Conservation (phyloP, 2,888 invertebrate species). For the Lasioglossum malachurum region DNA sequence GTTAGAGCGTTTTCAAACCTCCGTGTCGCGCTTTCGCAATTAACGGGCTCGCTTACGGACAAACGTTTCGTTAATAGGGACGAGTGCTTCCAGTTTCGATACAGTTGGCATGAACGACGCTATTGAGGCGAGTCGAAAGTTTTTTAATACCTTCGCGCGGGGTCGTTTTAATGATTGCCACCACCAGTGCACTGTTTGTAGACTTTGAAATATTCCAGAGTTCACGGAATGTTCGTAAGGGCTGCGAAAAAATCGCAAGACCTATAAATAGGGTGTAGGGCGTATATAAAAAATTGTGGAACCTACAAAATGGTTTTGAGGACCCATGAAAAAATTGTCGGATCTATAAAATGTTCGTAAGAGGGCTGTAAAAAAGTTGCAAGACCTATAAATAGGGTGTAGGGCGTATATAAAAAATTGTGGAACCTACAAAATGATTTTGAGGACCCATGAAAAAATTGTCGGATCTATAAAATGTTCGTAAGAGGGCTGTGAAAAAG, state of each 20-base stretch:
- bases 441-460: too few species aligned
- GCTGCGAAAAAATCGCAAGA: too few species aligned
- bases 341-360: too few species aligned
- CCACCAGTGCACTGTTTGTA: not conserved
- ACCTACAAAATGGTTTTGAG: too few species aligned
- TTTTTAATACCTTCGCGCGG: not conserved
- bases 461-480: too few species aligned
- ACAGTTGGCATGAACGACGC: not conserved
- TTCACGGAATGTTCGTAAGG: not conserved
- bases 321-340: too few species aligned
- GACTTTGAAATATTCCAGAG: not conserved
- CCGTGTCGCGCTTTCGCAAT: constrained; percentile 15
- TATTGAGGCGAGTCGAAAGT: not conserved
- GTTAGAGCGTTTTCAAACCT: not conserved
- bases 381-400: not conserved
- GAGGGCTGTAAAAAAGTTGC: not conserved
- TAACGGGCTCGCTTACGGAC: not conserved
- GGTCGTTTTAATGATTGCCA: not conserved
- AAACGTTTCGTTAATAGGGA: not conserved
- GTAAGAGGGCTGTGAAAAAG: too few species aligned
- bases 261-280: too few species aligned
- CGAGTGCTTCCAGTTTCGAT: not conserved
- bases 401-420: not conserved
- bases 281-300: too few species aligned
- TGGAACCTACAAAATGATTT: not conserved